Base-by-base conservation (phyloP, 2,113 vertebrate genomes). In the Gadus chalcogrammus region DNA sequence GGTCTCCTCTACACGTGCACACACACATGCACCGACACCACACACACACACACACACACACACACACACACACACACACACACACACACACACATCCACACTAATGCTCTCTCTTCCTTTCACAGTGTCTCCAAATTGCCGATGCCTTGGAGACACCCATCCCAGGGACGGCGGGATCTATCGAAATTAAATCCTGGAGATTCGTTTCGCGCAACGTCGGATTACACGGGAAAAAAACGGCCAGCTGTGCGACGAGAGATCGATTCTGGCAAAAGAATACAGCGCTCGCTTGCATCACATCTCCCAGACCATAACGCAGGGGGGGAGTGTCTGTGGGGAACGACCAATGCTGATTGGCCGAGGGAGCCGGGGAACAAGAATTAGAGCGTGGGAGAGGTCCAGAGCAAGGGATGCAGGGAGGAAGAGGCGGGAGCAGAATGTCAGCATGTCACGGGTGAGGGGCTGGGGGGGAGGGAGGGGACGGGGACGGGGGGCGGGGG, bases 11-110 rank as follows among this genome's bases (percentile, higher is more conserved):
- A 66, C 12, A 15, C 48, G 1, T 66, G 9, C 42, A 35, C 31
- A 35, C 31, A 35, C 31, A 35, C 31, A 35, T 4, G 31, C 31
- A 35, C 31, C 31, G 4, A 35, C 31, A 35, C 31, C 31, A 58
- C 27, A 11, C 66, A 58, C 27, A 58, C 31, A 11, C 66, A 58
- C 27, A 58, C 61, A 68, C 53, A 68, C 17, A 28, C 38, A 42
- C 38, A 42, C 38, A 42, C 38, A 42, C 38, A 42, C 38, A 42
- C 38, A 42, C 38, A 42, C 38, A 42, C 38, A 42, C 38, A 42
- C 38, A 48, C 60, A 71, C 72, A 67, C 4, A 48, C 71, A 61
- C 60, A 16, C 16, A 24, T 4, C 15, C 24, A 3, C 64, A 28
- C 5, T n/a, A 65, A 56, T 67, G 58, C 63, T 68, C 59, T 20